phyloP scores from a whole-genome alignment of 2,113 vertebrate genomes.

The Cyanoderma ruficeps region DNA sequence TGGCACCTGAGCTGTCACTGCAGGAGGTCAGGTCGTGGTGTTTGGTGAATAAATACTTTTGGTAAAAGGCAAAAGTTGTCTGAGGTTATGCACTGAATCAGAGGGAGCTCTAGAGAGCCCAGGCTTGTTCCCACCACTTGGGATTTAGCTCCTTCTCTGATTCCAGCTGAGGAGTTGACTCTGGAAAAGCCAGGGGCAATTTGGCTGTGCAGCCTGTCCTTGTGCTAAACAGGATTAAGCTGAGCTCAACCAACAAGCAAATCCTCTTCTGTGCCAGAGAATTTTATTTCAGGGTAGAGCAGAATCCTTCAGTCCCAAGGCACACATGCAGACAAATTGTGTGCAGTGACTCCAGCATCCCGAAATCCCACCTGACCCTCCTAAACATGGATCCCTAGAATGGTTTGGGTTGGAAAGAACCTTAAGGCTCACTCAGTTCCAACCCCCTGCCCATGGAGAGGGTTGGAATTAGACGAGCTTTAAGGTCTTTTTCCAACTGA shows the following conservation, averaged over 20 bases:
- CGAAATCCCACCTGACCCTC: neutral
- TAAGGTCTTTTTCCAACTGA: neutral
- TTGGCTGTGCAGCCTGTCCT: neutral
- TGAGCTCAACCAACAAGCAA: neutral
- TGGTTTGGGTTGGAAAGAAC: neutral
- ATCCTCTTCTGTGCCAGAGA: neutral
- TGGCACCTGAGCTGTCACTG: neutral
- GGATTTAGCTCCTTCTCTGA: neutral
- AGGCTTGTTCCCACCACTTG: neutral
- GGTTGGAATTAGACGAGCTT: neutral
- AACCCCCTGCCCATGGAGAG: neutral
- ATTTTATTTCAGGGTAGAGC: neutral
- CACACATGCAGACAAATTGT: neutral
- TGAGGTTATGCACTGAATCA: accelerated
- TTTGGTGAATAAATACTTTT: neutral
- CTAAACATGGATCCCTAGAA: neutral
- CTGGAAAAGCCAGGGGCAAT: neutral
- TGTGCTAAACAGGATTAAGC: neutral
- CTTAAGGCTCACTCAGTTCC: neutral
- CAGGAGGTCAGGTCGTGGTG: too few relatives aligned
- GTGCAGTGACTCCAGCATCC: neutral
- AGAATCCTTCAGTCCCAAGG: neutral
- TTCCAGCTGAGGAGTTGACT: neutral
- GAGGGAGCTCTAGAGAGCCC: neutral
- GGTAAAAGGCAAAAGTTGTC: neutral